Conservation (phyloP, 2,113 vertebrate genomes). For the Oncorhynchus masou region DNA sequence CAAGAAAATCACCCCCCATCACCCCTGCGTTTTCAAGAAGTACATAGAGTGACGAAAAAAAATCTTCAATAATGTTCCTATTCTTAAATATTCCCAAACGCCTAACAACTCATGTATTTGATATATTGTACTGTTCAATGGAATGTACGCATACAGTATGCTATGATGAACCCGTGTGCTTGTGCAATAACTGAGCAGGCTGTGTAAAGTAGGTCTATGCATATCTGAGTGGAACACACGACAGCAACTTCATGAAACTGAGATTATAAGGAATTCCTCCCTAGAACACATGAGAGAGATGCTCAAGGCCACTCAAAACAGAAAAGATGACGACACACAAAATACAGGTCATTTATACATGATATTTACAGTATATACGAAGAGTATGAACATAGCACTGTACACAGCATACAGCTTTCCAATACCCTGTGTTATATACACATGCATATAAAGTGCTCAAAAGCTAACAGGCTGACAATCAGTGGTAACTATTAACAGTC, state of each 20-base stretch:
- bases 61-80: background rate
- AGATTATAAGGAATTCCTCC: background rate
- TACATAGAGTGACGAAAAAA: too few relatives aligned
- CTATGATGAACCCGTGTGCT: background rate
- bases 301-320: background rate
- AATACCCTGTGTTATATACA: constrained; percentile 35
- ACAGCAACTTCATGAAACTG: background rate
- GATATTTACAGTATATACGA: constrained; percentile 55
- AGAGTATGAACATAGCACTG: constrained; percentile 48
- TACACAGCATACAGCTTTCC: constrained; percentile 51
- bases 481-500: constrained; percentile 44
- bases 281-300: background rate
- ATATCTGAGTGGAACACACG: background rate
- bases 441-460: constrained; percentile 55
- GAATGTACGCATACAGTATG: background rate
- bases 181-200: background rate
- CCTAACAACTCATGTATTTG: background rate
- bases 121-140: background rate
- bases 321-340: constrained; percentile 30
- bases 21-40: too few relatives aligned
- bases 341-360: constrained; percentile 39
- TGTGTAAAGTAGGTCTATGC: background rate
- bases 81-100: background rate
- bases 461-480: constrained; percentile 45
- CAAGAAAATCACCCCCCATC: background rate